Evolutionary conservation across 64 coral and sea anemone genomes (phyloP), one percentile per base, ranked within the genome.

Genomic region (Pocillopora verrucosa): DNA sequence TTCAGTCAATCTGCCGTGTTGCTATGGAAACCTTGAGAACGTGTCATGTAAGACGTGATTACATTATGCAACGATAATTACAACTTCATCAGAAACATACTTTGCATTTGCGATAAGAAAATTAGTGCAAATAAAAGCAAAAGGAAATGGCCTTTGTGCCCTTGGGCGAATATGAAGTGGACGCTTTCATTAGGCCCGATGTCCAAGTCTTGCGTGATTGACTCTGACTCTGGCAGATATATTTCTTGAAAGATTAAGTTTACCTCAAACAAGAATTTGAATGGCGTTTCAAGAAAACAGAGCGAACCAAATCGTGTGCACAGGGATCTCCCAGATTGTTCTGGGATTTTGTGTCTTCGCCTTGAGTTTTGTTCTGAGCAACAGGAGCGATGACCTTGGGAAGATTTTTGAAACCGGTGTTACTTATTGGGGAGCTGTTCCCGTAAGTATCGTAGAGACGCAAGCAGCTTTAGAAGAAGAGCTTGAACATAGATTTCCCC

Each of bases 211-310:
- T 59, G 22, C 12, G 22, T 16, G 13, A 59, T 20, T 79, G 10
- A 22, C 36, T 51, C 41, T 51, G 41, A 4, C 7, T 51, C 7
- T 51, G 41, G 3, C 41, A 51, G 41, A 51, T 51, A 51, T 51
- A 51, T 51, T 51, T 51, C 41, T 0, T 36, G 59, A 26, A 24
- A 14, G 79, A 30, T 30, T 30, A 30, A 30, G 30, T 30, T 24
- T 60, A 13, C 79, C 19, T 81, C 13, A 36, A 77, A 26, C n/a
- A 5, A 20, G 24, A n/a, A 3, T 7, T 25, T 10, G 34, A 37
- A 85, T 85, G 82, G 13, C 82, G 19, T 85, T 85, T 38, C 82
- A 68, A 85, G 82, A 85, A 65, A 85, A n/a, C 65, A 37, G 82
- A 30, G 82, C 82, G 16, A 85, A 85, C 20, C 82, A 85, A 19